These are phyloP conservation scores for Indicator maculatus DNA, from an alignment of 2,113 vertebrate species.

Conservation along the genomic window DNA sequence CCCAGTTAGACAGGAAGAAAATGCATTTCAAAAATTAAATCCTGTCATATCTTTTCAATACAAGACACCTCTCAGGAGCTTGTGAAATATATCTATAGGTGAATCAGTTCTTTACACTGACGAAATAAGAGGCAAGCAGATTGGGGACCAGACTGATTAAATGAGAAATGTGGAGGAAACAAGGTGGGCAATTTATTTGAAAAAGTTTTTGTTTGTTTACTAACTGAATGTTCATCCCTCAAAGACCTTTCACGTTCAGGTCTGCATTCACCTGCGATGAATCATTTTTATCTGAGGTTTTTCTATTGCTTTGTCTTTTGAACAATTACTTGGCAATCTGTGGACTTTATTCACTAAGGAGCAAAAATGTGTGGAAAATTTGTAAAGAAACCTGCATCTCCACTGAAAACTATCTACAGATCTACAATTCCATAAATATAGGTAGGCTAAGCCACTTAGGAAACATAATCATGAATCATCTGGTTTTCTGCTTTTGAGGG, in stretches of 20 bases:
- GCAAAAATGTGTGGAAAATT: background rate
- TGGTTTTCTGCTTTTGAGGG: background rate
- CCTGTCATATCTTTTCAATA: background rate
- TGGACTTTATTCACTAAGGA: background rate
- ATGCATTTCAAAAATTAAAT: background rate
- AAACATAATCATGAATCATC: background rate
- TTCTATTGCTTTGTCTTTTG: background rate
- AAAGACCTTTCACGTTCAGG: background rate
- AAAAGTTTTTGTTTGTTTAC: background rate
- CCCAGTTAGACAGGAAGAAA: background rate
- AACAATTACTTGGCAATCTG: background rate
- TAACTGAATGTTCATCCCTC: background rate
- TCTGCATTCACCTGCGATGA: background rate
- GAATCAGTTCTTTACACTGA: background rate
- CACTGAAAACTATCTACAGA: background rate
- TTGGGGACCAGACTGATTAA: background rate
- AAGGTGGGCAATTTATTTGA: background rate
- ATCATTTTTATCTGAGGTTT: background rate
- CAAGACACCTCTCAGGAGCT: background rate
- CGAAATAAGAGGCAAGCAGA: background rate
- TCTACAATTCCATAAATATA: background rate
- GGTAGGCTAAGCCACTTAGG: background rate
- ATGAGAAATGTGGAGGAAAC: background rate
- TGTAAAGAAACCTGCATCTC: background rate
- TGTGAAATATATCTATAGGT: background rate